These are phyloP conservation scores for Polydrusus tereticollis DNA, from an alignment of 2,888 invertebrate species.

Conservation along the genomic window DNA sequence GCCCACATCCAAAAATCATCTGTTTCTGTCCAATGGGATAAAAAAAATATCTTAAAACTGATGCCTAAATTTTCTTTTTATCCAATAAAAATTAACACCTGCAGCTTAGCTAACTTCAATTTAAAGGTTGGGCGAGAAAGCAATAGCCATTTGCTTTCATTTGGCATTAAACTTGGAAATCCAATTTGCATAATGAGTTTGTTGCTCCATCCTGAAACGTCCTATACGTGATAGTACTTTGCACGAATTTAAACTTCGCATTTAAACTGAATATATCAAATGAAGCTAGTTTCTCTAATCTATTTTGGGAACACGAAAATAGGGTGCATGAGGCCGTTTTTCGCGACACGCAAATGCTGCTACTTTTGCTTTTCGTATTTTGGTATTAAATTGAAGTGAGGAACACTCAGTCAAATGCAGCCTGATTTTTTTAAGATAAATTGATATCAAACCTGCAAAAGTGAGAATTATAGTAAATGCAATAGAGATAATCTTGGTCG, in stretches of 20 bases:
- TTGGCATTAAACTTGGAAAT: slow-evolving; percentile 37
- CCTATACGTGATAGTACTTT: slow-evolving; percentile 30
- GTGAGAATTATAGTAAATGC: no score
- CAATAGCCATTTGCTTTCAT: slow-evolving; percentile 10
- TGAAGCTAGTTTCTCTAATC: slow-evolving; percentile 10
- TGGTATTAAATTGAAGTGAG: no score
- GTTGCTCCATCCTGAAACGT: slow-evolving; percentile 27
- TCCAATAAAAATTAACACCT: background rate
- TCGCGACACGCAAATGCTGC: background rate
- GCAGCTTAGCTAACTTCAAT: background rate
- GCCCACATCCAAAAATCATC: no score
- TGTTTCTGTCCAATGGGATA: no score
- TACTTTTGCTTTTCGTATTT: background rate
- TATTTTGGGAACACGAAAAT: slow-evolving; percentile 30
- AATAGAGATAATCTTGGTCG: no score
- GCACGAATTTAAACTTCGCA: slow-evolving; percentile 25
- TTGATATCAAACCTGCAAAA: no score
- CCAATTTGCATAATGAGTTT: slow-evolving; percentile 46
- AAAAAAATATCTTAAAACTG: no score
- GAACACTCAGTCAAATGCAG: no score
- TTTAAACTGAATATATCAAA: slow-evolving; percentile 6
- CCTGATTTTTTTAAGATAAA: no score
- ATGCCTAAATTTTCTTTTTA: no score
- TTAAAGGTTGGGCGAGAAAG: background rate
- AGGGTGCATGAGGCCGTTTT: background rate